These are phyloP conservation scores for Leptosomus discolor DNA, from an alignment of 2,113 vertebrate genomes.

Conservation along the genomic window DNA sequence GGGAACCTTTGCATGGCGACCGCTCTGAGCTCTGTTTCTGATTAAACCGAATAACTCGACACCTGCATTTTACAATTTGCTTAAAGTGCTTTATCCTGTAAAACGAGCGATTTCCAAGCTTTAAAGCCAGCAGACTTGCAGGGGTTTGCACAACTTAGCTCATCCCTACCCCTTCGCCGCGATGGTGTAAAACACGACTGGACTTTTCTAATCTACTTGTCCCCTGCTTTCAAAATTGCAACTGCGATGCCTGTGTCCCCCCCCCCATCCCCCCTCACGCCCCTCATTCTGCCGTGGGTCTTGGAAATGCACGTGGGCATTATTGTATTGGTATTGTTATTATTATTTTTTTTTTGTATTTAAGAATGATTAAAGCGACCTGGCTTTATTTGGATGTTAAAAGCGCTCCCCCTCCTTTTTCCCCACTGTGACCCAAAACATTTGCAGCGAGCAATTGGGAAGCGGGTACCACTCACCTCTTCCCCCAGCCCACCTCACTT, in stretches of 20 bases:
- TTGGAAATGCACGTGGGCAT: background rate
- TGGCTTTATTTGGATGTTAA: constrained; percentile 64
- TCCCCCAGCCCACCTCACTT: too few relatives aligned
- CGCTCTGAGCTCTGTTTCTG: constrained; percentile 40
- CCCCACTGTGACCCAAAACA: constrained; percentile 46
- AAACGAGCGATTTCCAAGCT: constrained; percentile 53
- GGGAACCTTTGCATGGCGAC: background rate
- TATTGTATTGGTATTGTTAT: background rate
- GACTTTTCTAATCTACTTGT: background rate
- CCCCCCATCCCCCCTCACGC: background rate
- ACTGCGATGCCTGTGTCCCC: background rate
- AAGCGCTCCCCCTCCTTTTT: constrained; percentile 47
- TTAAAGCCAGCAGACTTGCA: constrained; percentile 21
- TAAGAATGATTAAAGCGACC: constrained; percentile 45
- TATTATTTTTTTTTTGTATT: background rate
- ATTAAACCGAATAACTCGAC: constrained; percentile 60
- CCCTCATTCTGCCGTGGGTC: background rate
- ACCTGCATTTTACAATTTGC: constrained; percentile 56
- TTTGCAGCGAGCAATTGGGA: constrained; percentile 66
- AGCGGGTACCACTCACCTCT: constrained; percentile 58
- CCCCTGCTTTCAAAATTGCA: background rate
- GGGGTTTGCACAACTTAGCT: constrained; percentile 32
- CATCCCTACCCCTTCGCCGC: background rate
- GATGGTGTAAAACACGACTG: background rate
- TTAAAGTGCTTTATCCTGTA: constrained; percentile 57